phyloP scores from a whole-genome alignment of 2,113 vertebrate genomes.

The Serilophus lunatus region DNA sequence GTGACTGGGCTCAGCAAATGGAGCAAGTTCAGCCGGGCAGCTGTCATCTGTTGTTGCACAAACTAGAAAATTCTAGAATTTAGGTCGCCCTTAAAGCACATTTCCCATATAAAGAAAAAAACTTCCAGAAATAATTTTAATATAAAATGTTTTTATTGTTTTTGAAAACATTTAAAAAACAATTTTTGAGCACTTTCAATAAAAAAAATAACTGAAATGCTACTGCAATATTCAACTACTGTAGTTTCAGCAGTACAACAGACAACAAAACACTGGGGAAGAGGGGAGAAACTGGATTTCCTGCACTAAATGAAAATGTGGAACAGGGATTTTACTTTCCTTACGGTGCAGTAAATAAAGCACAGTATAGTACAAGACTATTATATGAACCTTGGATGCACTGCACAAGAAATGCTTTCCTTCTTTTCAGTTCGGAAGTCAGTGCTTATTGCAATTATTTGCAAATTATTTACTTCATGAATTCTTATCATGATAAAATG shows the following conservation, averaged over 20 bases:
- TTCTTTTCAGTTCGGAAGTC: constrained; percentile 85
- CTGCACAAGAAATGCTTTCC: constrained; percentile 81
- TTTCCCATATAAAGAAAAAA: not conserved
- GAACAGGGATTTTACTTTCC: constrained; percentile 76
- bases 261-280: constrained; percentile 82
- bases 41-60: rapidly evolving
- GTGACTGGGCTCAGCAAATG: not conserved
- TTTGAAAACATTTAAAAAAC: constrained; percentile 97
- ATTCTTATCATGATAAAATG: constrained; percentile 85
- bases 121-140: constrained; percentile 53
- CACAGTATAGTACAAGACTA: constrained; percentile 82
- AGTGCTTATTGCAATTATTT: constrained; percentile 89
- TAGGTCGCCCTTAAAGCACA: not conserved
- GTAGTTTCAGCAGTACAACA: constrained; percentile 93
- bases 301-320: constrained; percentile 85
- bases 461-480: constrained; percentile 84
- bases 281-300: constrained; percentile 75
- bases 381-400: constrained; percentile 87
- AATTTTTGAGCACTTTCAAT: constrained; percentile 91
- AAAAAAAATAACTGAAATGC: constrained; percentile 91
- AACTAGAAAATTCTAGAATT: not conserved
- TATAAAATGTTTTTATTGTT: constrained; percentile 98
- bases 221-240: constrained; percentile 96
- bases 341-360: constrained; percentile 83
- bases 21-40: not conserved